Percentiles rank a stretch among this genome's conserved stretches.
These are phyloP conservation scores for Dichetophora obliterata DNA, from an alignment of 2,888 invertebrate genomes.

Conservation along the genomic window DNA sequence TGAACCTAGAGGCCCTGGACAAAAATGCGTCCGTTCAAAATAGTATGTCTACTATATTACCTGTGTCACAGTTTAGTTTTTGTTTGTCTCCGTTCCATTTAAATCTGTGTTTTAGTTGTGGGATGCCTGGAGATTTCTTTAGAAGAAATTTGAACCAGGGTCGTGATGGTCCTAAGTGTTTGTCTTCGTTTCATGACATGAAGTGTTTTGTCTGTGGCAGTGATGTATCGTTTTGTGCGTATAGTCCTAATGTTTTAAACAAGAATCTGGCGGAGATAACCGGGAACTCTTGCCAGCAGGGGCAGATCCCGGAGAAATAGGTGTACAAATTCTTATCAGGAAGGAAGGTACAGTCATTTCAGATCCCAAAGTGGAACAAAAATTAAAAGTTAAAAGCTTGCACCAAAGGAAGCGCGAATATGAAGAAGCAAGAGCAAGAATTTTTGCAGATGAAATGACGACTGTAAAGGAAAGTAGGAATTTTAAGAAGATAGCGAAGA, in stretches of 20 bases:
- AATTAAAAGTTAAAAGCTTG: background rate
- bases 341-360: background rate
- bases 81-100: background rate
- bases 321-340: background rate
- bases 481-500: no score
- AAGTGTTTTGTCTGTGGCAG: constrained; percentile 6
- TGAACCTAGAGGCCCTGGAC: background rate
- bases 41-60: background rate
- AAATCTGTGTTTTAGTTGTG: constrained; percentile 1
- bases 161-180: background rate
- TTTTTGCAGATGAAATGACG: no score
- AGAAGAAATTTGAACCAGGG: background rate
- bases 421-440: background rate
- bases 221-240: background rate
- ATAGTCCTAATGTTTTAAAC: background rate
- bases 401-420: background rate
- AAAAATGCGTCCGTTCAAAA: background rate
- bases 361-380: background rate
- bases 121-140: background rate
- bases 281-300: background rate
- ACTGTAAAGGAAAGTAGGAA: no score
- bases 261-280: background rate
- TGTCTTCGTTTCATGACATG: background rate
- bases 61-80: background rate
- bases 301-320: background rate